Percentiles rank a stretch among this genome's conserved stretches.
These are phyloP conservation scores for Clepsis dumicolana DNA, from an alignment of 2,888 invertebrate genomes.

Conservation along the genomic window DNA sequence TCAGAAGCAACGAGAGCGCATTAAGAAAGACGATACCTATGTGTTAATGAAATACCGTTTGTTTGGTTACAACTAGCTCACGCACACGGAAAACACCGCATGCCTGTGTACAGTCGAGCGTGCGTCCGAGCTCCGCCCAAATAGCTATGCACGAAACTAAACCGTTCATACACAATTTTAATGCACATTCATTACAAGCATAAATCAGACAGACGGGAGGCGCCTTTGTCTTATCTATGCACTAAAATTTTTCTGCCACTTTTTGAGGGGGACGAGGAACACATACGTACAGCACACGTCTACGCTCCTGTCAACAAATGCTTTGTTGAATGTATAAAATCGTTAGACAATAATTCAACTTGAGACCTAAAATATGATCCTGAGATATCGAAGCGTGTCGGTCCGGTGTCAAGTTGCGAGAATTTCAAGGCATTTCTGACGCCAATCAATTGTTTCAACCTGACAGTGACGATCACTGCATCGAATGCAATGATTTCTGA, in stretches of 20 bases:
- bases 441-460: constrained; percentile 36
- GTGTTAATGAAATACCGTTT: constrained; percentile 45
- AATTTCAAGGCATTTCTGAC: constrained; percentile 21
- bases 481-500: constrained; percentile 22
- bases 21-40: constrained; percentile 33
- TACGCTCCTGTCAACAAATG: too few species aligned
- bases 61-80: constrained; percentile 57
- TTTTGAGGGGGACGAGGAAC: too few species aligned
- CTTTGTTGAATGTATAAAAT: constrained; percentile 4
- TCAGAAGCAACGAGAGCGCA: constrained; percentile 20
- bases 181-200: constrained; percentile 14
- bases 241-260: too few species aligned
- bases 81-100: constrained; percentile 69
- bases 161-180: constrained; percentile 52
- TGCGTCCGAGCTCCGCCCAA: constrained; percentile 57
- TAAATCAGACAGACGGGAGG: too few species aligned
- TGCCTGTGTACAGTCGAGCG: constrained; percentile 60
- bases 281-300: too few species aligned
- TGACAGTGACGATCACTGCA: constrained; percentile 26
- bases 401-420: constrained; percentile 7
- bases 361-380: not conserved
- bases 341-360: not conserved
- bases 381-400: not conserved
- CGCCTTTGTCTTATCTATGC: too few species aligned
- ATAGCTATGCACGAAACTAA: constrained; percentile 57